Evolutionary conservation across 2,888 invertebrate species (phyloP).

Genomic region (Fragum fragum): DNA sequence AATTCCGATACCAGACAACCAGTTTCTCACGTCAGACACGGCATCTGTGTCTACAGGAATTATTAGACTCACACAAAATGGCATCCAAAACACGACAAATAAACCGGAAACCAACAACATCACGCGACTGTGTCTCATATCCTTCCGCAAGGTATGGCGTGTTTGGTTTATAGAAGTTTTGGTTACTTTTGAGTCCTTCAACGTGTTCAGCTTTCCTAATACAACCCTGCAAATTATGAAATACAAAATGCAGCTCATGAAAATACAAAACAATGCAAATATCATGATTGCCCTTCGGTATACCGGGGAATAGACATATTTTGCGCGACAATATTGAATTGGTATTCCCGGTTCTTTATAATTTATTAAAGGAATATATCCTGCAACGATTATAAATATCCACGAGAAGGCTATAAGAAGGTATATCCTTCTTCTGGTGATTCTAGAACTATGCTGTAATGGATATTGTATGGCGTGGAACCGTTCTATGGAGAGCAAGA

Average conservation of each 20-base stretch:
- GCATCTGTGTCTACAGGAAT: not conserved
- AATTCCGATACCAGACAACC: slow-evolving; percentile 8
- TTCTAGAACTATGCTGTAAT: slow-evolving; percentile 8
- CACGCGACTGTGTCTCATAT: slow-evolving; percentile 30
- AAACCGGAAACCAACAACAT: slow-evolving; percentile 45
- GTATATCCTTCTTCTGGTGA: slow-evolving; percentile 33
- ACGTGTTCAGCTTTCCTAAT: not conserved
- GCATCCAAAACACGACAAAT: slow-evolving; percentile 43
- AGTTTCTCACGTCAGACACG: not conserved
- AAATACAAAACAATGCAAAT: not conserved
- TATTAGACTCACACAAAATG: slow-evolving; percentile 8
- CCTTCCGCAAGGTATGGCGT: not conserved
- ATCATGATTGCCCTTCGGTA: not conserved
- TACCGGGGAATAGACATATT: not conserved
- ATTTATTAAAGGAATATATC: slow-evolving; percentile 25
- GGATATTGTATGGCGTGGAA: slow-evolving; percentile 41
- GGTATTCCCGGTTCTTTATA: not conserved
- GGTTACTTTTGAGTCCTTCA: not conserved
- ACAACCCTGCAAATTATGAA: slow-evolving; percentile 31
- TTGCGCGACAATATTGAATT: not conserved
- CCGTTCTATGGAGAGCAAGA: slow-evolving; percentile 38
- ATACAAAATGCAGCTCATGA: slow-evolving; percentile 29
- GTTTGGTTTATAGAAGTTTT: not conserved
- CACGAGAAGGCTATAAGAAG: slow-evolving; percentile 26
- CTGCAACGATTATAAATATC: slow-evolving; percentile 24